Percentiles rank a stretch among this genome's conserved stretches.
These are phyloP conservation scores for Lethenteron camtschaticum DNA, from an alignment of 2,113 vertebrate genomes.

Conservation along the genomic window DNA sequence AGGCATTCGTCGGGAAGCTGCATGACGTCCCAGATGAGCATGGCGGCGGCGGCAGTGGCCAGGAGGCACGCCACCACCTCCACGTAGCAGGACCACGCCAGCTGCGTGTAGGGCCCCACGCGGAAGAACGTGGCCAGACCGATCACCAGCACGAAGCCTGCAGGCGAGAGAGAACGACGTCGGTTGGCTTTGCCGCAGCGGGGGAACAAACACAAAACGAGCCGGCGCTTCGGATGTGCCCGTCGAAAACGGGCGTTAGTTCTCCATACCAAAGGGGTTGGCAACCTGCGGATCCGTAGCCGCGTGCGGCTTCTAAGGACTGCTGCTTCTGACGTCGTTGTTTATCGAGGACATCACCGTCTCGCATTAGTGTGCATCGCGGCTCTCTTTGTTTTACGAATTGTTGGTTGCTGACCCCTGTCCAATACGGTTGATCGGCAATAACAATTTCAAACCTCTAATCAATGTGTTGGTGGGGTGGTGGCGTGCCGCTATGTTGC, in stretches of 20 bases:
- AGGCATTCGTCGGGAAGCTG: constrained; percentile 86
- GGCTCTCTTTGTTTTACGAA: too few relatives aligned
- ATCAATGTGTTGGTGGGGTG: too few relatives aligned
- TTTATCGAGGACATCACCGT: too few relatives aligned
- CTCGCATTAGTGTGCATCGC: too few relatives aligned
- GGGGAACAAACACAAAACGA: neutral
- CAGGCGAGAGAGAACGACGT: constrained; percentile 1
- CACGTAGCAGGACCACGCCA: constrained; percentile 92
- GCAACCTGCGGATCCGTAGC: neutral
- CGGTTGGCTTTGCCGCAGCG: too few relatives aligned
- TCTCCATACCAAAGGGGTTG: too few relatives aligned
- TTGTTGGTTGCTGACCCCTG: too few relatives aligned
- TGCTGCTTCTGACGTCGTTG: neutral
- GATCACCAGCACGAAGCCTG: constrained; percentile 86
- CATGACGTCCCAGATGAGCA: constrained; percentile 91
- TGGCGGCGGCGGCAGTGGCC: constrained; percentile 66
- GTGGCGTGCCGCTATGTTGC: too few relatives aligned
- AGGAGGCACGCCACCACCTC: constrained; percentile 72
- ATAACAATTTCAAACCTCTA: too few relatives aligned
- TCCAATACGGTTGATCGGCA: too few relatives aligned
- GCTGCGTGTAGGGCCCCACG: constrained; percentile 60
- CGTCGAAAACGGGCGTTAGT: too few relatives aligned
- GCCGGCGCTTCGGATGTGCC: too few relatives aligned
- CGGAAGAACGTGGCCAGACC: constrained; percentile 89
- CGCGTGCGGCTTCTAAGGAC: neutral